Percentiles rank a stretch among this genome's conserved stretches.
Evolutionary conservation across 2,888 invertebrate species (phyloP).

Genomic region (Fragum sueziense): DNA sequence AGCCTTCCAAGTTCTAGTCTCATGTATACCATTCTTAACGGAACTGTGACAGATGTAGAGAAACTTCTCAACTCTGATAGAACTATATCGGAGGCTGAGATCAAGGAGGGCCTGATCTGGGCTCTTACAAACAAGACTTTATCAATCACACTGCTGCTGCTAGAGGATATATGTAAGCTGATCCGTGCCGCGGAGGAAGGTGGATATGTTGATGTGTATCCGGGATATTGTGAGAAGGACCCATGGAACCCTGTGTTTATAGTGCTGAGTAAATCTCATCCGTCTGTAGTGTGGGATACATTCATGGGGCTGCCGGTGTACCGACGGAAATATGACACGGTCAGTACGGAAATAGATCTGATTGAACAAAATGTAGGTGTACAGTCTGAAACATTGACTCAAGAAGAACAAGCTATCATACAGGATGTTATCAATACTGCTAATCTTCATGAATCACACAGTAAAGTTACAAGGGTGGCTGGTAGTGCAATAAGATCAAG

Average conservation of each 20-base stretch:
- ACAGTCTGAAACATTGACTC: slow-evolving; percentile 28
- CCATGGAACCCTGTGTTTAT: slow-evolving; percentile 54
- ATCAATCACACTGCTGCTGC: slow-evolving; percentile 36
- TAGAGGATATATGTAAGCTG: slow-evolving; percentile 48
- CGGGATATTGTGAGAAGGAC: slow-evolving; percentile 43
- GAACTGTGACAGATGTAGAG: slow-evolving; percentile 34
- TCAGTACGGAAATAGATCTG: slow-evolving; percentile 38
- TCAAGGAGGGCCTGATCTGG: slow-evolving; percentile 47
- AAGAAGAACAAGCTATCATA: slow-evolving; percentile 21
- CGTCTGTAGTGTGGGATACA: slow-evolving; percentile 39
- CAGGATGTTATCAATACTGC: slow-evolving; percentile 26
- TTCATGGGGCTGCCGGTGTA: slow-evolving; percentile 54
- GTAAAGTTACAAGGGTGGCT: slow-evolving; percentile 44
- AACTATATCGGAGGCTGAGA: slow-evolving; percentile 45
- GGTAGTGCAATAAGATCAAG: slow-evolving; percentile 50
- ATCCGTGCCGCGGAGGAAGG: slow-evolving; percentile 42
- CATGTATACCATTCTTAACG: slow-evolving; percentile 43
- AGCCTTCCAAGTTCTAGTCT: neutral
- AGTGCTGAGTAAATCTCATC: slow-evolving; percentile 37
- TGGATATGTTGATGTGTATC: slow-evolving; percentile 46
- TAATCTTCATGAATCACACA: slow-evolving; percentile 36
- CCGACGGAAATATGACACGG: slow-evolving; percentile 40
- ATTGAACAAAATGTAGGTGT: slow-evolving; percentile 42
- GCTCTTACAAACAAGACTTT: slow-evolving; percentile 36
- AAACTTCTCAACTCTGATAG: slow-evolving; percentile 46